These are phyloP conservation scores for Sinohyriopsis cumingii DNA, from an alignment of 2,888 invertebrate genomes.

Conservation along the genomic window DNA sequence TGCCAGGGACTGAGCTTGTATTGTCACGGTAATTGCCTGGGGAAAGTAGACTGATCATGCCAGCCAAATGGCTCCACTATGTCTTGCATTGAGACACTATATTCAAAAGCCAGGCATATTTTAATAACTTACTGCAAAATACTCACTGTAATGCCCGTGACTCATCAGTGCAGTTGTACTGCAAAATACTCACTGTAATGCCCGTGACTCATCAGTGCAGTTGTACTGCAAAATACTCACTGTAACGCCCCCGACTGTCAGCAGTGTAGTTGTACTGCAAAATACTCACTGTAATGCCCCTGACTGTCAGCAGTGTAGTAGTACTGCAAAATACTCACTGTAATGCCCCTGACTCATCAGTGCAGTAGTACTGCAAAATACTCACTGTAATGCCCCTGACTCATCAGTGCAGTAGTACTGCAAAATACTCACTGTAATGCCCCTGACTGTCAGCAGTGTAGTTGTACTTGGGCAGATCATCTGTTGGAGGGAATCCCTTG, in stretches of 20 bases:
- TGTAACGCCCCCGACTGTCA: too few relatives aligned
- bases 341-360: slow-evolving; percentile 82
- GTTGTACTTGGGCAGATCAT: slow-evolving; percentile 93
- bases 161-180: background rate
- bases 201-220: background rate
- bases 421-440: slow-evolving; percentile 77
- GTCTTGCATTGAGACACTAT: too few relatives aligned
- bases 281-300: too few relatives aligned
- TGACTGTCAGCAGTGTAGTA: background rate
- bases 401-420: background rate
- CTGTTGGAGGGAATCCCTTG: slow-evolving; percentile 82
- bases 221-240: background rate
- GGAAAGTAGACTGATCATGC: too few relatives aligned
- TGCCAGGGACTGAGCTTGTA: too few relatives aligned
- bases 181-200: background rate
- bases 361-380: slow-evolving; percentile 84
- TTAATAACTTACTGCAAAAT: background rate
- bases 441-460: slow-evolving; percentile 82
- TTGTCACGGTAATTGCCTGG: too few relatives aligned
- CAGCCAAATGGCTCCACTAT: too few relatives aligned
- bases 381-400: background rate
- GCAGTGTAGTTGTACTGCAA: background rate
- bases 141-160: too few relatives aligned
- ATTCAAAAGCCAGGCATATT: too few relatives aligned
- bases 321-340: slow-evolving; percentile 62